Conservation (phyloP, 2,888 invertebrate genomes). For the Brenthis hecate region DNA sequence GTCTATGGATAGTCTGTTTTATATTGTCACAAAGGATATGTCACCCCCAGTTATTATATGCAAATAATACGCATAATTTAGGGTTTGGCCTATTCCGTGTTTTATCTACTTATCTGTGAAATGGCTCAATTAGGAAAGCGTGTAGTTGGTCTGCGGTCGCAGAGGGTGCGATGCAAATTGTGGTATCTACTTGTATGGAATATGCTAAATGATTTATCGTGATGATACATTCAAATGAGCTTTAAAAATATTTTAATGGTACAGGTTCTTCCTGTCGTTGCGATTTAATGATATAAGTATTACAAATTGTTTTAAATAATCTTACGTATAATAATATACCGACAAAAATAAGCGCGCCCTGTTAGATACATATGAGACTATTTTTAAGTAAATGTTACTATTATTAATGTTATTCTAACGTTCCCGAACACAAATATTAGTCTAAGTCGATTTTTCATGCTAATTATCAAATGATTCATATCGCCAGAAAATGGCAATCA, state of each 20-base stretch:
- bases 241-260: conserved; percentile 17
- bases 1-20: conserved; percentile 18
- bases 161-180: conserved; percentile 53
- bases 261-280: background rate
- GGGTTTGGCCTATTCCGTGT: conserved; percentile 72
- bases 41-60: conserved; percentile 78
- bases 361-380: too few relatives aligned
- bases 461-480: conserved; percentile 10
- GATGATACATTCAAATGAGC: conserved; percentile 44
- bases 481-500: conserved; percentile 12
- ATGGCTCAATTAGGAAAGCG: conserved; percentile 78
- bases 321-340: too few relatives aligned
- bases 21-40: conserved; percentile 46
- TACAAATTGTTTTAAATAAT: too few relatives aligned
- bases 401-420: too few relatives aligned
- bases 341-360: too few relatives aligned
- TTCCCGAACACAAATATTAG: too few relatives aligned
- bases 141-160: conserved; percentile 51
- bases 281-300: too few relatives aligned
- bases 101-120: conserved; percentile 82
- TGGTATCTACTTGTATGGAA: conserved; percentile 64
- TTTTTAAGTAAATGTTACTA: too few relatives aligned
- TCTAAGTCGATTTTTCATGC: background rate
- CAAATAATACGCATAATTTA: conserved; percentile 80
- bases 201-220: conserved; percentile 77